These are phyloP conservation scores for Chelon labrosus DNA, from an alignment of 2,797 vertebrate genomes.

Conservation along the genomic window DNA sequence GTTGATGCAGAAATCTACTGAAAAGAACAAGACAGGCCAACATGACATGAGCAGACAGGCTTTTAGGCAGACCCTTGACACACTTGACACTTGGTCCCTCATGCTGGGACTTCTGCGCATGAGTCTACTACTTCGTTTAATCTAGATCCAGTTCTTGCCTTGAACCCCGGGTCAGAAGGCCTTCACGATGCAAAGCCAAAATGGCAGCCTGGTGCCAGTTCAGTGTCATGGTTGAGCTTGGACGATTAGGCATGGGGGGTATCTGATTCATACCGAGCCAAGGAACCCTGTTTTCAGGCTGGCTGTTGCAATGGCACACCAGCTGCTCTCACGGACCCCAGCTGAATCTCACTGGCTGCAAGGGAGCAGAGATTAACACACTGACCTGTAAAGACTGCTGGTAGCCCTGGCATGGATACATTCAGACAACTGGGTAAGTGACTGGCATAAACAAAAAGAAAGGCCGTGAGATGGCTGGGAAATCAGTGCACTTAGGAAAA, in stretches of 20 bases:
- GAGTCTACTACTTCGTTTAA: conserved; percentile 44
- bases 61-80: conserved; percentile 4
- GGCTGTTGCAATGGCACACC: conserved; percentile 69
- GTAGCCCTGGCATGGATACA: conserved; percentile 72
- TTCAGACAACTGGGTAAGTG: conserved; percentile 74
- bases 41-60: conserved; percentile 5
- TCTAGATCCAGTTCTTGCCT: conserved; percentile 21
- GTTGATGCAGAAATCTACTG: too few species aligned
- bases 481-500: conserved; percentile 33
- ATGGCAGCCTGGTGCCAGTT: conserved; percentile 26
- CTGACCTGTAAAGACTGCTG: conserved; percentile 78
- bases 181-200: conserved; percentile 48
- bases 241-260: conserved; percentile 55
- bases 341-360: conserved; percentile 75
- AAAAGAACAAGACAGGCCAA: too few species aligned
- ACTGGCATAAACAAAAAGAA: conserved; percentile 50
- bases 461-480: conserved; percentile 11
- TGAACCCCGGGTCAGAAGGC: conserved; percentile 37
- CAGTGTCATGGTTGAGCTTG: conserved; percentile 8
- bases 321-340: conserved; percentile 77
- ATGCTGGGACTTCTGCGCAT: neutral
- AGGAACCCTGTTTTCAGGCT: conserved; percentile 69
- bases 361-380: conserved; percentile 75
- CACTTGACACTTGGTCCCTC: conserved; percentile 4
- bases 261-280: conserved; percentile 72